Percentiles rank a stretch among this genome's conserved stretches.
These are phyloP conservation scores for Epinephelus fuscoguttatus DNA, from an alignment of 2,113 vertebrate species.

Conservation along the genomic window DNA sequence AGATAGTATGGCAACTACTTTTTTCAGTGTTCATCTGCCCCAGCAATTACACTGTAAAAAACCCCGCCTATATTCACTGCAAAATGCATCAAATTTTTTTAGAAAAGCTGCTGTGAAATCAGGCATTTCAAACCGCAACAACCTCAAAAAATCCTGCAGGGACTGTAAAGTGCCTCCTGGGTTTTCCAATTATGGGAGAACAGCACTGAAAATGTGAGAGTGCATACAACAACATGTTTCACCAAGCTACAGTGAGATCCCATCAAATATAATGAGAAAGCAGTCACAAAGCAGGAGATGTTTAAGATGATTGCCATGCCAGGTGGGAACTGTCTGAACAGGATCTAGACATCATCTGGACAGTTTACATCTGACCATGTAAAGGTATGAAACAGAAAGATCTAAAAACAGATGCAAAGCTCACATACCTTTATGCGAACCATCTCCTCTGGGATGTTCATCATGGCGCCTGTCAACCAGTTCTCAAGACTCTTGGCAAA, in stretches of 20 bases:
- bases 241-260: background rate
- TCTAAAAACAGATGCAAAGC: background rate
- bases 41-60: no score
- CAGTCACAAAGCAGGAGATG: background rate
- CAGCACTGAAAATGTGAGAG: background rate
- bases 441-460: constrained; percentile 96
- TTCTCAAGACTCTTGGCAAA: constrained; percentile 95
- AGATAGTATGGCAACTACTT: no score
- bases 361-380: background rate
- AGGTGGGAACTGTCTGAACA: background rate
- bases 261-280: background rate
- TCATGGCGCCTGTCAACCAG: constrained; percentile 93
- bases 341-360: background rate
- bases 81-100: no score
- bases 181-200: background rate
- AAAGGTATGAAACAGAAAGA: background rate
- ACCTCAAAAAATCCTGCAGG: no score
- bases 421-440: constrained; percentile 89
- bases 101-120: no score
- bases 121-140: no score
- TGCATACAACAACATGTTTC: no score
- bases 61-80: no score
- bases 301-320: background rate
- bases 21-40: no score
- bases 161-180: no score